Percentiles rank a stretch among this genome's conserved stretches.
phyloP scores from a whole-genome alignment of 1,140 invertebrate species.

The Lepidurus couesii region DNA sequence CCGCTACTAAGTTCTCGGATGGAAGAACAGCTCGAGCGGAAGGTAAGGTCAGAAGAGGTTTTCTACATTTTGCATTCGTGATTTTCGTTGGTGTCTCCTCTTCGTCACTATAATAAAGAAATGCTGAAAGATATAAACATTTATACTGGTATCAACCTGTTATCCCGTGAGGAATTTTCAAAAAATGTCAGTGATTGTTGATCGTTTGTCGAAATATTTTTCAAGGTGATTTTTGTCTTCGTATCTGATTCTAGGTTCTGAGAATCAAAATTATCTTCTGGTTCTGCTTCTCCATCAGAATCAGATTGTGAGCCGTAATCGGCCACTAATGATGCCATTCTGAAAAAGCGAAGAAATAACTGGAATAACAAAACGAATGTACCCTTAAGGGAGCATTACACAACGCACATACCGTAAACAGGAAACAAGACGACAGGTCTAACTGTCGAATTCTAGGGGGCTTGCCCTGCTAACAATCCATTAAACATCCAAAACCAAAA shows the following conservation, averaged over 20 bases:
- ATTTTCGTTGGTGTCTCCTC: not conserved
- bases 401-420: too few relatives aligned
- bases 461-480: too few relatives aligned
- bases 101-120: not conserved
- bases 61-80: not conserved
- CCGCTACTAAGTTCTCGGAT: not conserved
- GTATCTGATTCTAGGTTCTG: not conserved
- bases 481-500: too few relatives aligned
- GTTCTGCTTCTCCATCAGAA: slow-evolving; percentile 41
- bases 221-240: too few relatives aligned
- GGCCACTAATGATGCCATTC: slow-evolving; percentile 57
- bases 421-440: too few relatives aligned
- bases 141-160: too few relatives aligned
- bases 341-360: not conserved
- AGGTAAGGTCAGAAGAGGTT: not conserved
- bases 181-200: too few relatives aligned
- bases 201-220: too few relatives aligned
- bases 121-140: not conserved
- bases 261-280: slow-evolving; percentile 37
- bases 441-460: too few relatives aligned
- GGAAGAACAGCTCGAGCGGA: not conserved
- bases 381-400: not conserved
- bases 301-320: slow-evolving; percentile 54
- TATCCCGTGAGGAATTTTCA: too few relatives aligned
- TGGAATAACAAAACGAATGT: not conserved